Percentiles rank a stretch among this genome's conserved stretches.
Conservation (phyloP, 2,888 invertebrate species). For the Apotomis capreana region DNA sequence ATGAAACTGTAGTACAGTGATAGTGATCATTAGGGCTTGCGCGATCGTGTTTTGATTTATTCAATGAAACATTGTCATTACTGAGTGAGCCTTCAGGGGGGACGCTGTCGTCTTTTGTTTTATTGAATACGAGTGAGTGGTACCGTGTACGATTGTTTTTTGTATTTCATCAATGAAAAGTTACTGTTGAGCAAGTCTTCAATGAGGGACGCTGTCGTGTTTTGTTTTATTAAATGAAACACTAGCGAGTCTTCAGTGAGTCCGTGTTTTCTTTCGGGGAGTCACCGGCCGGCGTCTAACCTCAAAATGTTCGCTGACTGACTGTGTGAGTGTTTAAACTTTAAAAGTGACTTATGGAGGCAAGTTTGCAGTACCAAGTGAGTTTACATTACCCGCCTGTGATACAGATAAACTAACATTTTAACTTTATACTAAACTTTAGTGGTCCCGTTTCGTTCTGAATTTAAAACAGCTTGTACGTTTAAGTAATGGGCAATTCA, state of each 20-base stretch:
- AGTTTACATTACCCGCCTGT: slow-evolving; percentile 54
- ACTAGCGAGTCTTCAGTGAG: slow-evolving; percentile 7
- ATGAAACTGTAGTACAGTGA: neutral
- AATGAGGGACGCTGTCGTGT: neutral
- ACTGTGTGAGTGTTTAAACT: slow-evolving; percentile 75
- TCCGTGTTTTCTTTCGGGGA: slow-evolving; percentile 9
- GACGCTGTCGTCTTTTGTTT: neutral
- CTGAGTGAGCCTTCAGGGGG: neutral
- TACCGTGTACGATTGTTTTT: too few relatives aligned
- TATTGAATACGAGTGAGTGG: too few relatives aligned
- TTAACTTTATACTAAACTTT: neutral
- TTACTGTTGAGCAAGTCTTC: neutral
- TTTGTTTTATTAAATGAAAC: neutral
- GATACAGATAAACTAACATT: slow-evolving; percentile 29
- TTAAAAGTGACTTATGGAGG: slow-evolving; percentile 61
- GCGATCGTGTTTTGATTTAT: slow-evolving; percentile 9
- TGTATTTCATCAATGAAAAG: neutral
- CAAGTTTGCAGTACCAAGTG: slow-evolving; percentile 66
- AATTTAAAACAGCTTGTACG: slow-evolving; percentile 46
- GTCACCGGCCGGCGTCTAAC: slow-evolving; percentile 63
- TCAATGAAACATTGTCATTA: neutral
- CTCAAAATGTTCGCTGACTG: slow-evolving; percentile 58
- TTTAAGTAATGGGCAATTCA: slow-evolving; percentile 67
- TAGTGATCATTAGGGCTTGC: neutral
- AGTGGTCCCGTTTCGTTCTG: slow-evolving; percentile 13